A percentile compares a stretch with the other conserved stretches of the same genome.
Evolutionary conservation across 2,797 vertebrate species (phyloP).

Genomic region (Trachops cirrhosus): DNA sequence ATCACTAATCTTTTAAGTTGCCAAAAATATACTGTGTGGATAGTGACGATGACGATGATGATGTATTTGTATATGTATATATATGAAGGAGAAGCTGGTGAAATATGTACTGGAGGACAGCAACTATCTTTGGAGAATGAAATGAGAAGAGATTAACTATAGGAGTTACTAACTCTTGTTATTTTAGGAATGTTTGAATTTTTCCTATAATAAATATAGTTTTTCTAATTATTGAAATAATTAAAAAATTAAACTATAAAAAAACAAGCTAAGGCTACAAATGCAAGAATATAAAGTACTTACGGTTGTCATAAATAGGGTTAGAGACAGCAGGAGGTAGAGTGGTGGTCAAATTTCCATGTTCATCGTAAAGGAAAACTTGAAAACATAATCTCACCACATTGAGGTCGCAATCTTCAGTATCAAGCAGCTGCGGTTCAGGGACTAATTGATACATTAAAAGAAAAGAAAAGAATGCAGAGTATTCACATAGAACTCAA

Average conservation of each 20-base stretch:
- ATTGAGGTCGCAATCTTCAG: constrained; percentile 96
- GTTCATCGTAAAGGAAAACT: constrained; percentile 92
- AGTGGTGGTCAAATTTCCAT: constrained; percentile 86
- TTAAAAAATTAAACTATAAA: not conserved
- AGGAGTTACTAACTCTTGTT: not conserved
- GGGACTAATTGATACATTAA: constrained; percentile 84
- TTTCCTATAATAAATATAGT: constrained; percentile 31
- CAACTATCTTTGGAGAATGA: not conserved
- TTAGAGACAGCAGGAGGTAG: constrained; percentile 94
- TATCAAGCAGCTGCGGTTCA: constrained; percentile 92
- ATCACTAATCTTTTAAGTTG: too few relatives aligned
- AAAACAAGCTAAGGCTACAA: not conserved
- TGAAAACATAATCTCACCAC: constrained; percentile 98
- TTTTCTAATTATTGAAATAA: constrained; percentile 43
- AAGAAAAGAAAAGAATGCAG: not conserved
- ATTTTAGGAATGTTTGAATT: not conserved
- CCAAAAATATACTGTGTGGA: not conserved
- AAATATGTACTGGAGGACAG: not conserved
- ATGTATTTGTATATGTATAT: not conserved
- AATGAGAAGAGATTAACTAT: not conserved
- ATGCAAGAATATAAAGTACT: constrained; percentile 76
- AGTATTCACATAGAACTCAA: constrained; percentile 46
- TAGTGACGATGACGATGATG: not conserved
- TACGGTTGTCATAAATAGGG: constrained; percentile 97
- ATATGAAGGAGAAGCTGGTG: not conserved